A percentile compares a stretch with the other conserved stretches of the same genome.
Conservation (phyloP, 2,888 invertebrate genomes). For the Cerceris ruficornis region DNA sequence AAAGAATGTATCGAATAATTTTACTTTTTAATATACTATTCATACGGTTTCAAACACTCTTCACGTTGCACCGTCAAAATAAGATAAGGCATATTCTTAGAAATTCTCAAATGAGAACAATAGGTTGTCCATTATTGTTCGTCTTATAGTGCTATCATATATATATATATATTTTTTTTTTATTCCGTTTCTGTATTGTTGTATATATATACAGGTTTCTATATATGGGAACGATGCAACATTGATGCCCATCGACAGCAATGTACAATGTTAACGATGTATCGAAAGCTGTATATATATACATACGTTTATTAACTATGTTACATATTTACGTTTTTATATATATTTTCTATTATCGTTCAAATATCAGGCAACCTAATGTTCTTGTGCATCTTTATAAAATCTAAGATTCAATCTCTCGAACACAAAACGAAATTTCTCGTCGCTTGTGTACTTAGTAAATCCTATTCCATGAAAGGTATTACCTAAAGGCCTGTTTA, state of each 20-base stretch:
- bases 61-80: constrained; percentile 70
- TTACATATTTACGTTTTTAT: too few relatives aligned
- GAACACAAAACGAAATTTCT: constrained; percentile 67
- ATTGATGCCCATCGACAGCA: constrained; percentile 27
- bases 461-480: constrained; percentile 60
- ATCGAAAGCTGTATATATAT: constrained; percentile 2
- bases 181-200: too few relatives aligned
- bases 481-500: constrained; percentile 67
- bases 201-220: background rate
- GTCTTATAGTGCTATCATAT: constrained; percentile 34
- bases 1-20: constrained; percentile 26
- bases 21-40: constrained; percentile 25
- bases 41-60: constrained; percentile 36
- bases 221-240: constrained; percentile 55
- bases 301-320: too few relatives aligned
- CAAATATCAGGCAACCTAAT: constrained; percentile 64
- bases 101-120: constrained; percentile 54
- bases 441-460: constrained; percentile 43
- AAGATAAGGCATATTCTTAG: constrained; percentile 74
- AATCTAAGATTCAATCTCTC: constrained; percentile 69
- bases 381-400: constrained; percentile 69
- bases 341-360: constrained; percentile 63
- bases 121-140: constrained; percentile 62
- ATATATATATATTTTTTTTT: constrained; percentile 34
- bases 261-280: constrained; percentile 31